Percentiles rank a stretch among this genome's conserved stretches.
These are phyloP conservation scores for Lates calcarifer DNA, from an alignment of 2,113 vertebrate species.

Conservation along the genomic window DNA sequence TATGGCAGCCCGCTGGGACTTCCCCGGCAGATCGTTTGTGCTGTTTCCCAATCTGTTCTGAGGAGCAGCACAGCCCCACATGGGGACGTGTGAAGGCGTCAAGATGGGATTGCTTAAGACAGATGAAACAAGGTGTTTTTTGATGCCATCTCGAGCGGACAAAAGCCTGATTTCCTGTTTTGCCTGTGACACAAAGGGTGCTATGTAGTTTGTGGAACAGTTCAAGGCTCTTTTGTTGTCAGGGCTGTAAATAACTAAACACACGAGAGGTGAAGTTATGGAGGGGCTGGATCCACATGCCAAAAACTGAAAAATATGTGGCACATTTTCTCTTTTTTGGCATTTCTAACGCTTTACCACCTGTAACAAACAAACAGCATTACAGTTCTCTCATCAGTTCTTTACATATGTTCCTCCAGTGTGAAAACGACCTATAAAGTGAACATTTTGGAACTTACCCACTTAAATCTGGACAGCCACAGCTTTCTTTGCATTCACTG, in stretches of 20 bases:
- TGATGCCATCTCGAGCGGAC: constrained; percentile 84
- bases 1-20: constrained; percentile 84
- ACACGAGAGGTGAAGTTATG: constrained; percentile 70
- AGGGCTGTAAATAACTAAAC: constrained; percentile 82
- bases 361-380: constrained; percentile 59
- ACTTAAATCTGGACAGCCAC: constrained; percentile 29
- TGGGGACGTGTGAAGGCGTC: constrained; percentile 83
- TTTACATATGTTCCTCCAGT: constrained; percentile 20
- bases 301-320: constrained; percentile 54
- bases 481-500: constrained; percentile 47
- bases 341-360: constrained; percentile 44
- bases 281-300: constrained; percentile 62
- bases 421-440: constrained; percentile 17
- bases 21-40: constrained; percentile 83
- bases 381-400: constrained; percentile 48
- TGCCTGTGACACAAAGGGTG: constrained; percentile 79
- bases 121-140: constrained; percentile 85
- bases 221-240: constrained; percentile 80
- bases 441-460: constrained; percentile 18
- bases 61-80: constrained; percentile 82
- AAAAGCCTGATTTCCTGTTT: constrained; percentile 85
- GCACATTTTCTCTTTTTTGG: constrained; percentile 44
- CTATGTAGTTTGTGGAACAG: constrained; percentile 81
- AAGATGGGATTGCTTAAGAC: constrained; percentile 88
- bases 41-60: constrained; percentile 87